Evolutionary conservation across 2,113 vertebrate genomes (phyloP), one percentile per base, ranked within the genome.

Genomic region (Rhodinocichla rosea): DNA sequence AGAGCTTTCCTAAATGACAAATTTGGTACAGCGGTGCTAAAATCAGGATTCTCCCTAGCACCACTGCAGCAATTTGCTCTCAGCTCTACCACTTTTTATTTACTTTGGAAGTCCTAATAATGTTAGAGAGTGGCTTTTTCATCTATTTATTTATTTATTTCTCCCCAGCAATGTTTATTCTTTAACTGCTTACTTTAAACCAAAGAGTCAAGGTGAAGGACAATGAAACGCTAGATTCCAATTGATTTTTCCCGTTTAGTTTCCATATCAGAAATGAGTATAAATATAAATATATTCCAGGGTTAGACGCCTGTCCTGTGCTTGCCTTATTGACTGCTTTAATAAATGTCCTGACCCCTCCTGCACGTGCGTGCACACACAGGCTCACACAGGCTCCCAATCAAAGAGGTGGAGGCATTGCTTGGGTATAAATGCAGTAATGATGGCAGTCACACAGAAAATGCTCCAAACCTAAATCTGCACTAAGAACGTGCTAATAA

Each of bases 1-100:
- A 90, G 97, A 97, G 97, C 97, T 97, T 97, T 98, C 98, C 97
- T 98, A 98, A 98, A 98, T 98, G 98, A 98, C 98, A 98, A 98
- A 98, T 98, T 98, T 98, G 97, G 98, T 98, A 96, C 97, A 97
- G 96, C 10, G 75, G 96, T 97, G 97, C 97, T 98, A 98, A 98
- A 98, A 98, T 97, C 98, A 96, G 97, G 95, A 93, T 94, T 96
- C 97, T 97, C 97, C 79, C 94, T 55, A 94, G 98, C 90, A 96
- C 93, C 94, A 83, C 90, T 40, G 71, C 74, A 77, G 97, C 97
- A 95, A 94, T 97, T 97, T 96, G 47, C 86, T 97, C 97, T 96
- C 69, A 65, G 96, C 95, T 84, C 93, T 93, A 95, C 96, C 97
- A 96, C 97, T 97, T 97, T 97, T 98, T 98, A 97, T 98, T 98